phyloP scores from a whole-genome alignment of 2,888 invertebrate genomes.

The Diploptera punctata region DNA sequence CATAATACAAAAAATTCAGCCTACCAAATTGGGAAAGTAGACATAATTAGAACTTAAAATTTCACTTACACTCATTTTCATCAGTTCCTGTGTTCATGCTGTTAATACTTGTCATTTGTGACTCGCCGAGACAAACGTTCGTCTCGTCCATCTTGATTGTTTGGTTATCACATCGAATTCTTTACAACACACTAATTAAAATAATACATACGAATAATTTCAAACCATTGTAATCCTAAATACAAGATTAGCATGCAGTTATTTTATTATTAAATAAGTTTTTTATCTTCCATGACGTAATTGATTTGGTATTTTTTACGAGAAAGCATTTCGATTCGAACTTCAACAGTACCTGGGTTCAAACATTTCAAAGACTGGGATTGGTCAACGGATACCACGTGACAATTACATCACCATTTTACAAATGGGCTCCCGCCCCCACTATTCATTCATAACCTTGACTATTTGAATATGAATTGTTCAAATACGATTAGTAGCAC shows the following conservation, averaged over 20 bases:
- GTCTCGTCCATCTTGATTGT: slow-evolving; percentile 37
- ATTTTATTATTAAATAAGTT: neutral
- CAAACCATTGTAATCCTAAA: neutral
- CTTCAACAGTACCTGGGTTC: neutral
- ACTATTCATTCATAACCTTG: slow-evolving; percentile 3
- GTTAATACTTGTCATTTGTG: slow-evolving; percentile 1
- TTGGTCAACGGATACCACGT: slow-evolving; percentile 3
- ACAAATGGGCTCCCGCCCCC: neutral
- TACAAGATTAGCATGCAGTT: neutral
- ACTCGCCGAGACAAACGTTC: slow-evolving; percentile 8
- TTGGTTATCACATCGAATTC: slow-evolving; percentile 27
- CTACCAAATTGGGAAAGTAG: too few species aligned
- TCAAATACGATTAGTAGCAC: too few species aligned
- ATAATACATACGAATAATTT: neutral
- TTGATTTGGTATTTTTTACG: neutral
- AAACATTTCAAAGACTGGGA: neutral
- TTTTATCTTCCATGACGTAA: slow-evolving; percentile 1
- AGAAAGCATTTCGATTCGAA: neutral
- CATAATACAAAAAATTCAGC: too few species aligned
- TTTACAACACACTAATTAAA: neutral
- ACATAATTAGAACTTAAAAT: neutral
- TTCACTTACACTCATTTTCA: neutral
- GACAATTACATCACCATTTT: slow-evolving; percentile 11
- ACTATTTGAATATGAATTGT: neutral
- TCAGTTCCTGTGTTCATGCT: neutral